Percentiles rank a stretch among this genome's conserved stretches.
Evolutionary conservation across 1,140 invertebrate genomes (phyloP).

Genomic region (Geopemphigus sp.): DNA sequence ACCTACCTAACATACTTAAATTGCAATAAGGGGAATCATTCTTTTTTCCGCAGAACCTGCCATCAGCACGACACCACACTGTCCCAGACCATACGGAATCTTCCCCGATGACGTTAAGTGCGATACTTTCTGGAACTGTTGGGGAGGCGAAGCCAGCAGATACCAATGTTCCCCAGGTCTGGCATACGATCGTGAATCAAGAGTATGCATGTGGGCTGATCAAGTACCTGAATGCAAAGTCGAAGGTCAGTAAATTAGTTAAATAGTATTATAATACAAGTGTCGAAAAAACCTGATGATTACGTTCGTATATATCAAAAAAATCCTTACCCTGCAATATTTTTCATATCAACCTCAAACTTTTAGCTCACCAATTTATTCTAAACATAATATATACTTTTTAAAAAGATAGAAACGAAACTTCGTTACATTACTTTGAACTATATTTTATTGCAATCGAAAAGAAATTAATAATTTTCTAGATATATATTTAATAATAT

Average conservation of each 20-base stretch:
- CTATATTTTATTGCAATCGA: too few relatives aligned
- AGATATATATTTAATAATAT: too few relatives aligned
- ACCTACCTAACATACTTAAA: too few relatives aligned
- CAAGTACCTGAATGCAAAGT: conserved; percentile 86
- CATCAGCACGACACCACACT: conserved; percentile 78
- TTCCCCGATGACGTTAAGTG: conserved; percentile 86
- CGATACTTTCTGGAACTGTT: conserved; percentile 94
- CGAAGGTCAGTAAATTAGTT: conserved; percentile 63
- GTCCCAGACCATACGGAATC: conserved; percentile 84
- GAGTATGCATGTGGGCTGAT: conserved; percentile 93
- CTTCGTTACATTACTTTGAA: too few relatives aligned
- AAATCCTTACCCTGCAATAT: too few relatives aligned
- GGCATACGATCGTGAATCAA: conserved; percentile 86
- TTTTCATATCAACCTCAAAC: too few relatives aligned
- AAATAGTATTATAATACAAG: background rate
- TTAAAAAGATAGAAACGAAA: too few relatives aligned
- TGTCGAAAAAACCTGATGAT: background rate
- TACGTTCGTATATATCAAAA: too few relatives aligned
- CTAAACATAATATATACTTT: too few relatives aligned
- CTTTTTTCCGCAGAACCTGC: conserved; percentile 69
- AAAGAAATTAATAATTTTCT: too few relatives aligned
- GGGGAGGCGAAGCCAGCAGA: conserved; percentile 88
- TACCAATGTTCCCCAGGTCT: conserved; percentile 92
- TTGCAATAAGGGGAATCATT: background rate
- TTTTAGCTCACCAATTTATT: too few relatives aligned